A percentile compares a stretch with the other conserved stretches of the same genome.
Evolutionary conservation across 2,888 invertebrate species (phyloP).

Genomic region (Cheilosia variabilis): DNA sequence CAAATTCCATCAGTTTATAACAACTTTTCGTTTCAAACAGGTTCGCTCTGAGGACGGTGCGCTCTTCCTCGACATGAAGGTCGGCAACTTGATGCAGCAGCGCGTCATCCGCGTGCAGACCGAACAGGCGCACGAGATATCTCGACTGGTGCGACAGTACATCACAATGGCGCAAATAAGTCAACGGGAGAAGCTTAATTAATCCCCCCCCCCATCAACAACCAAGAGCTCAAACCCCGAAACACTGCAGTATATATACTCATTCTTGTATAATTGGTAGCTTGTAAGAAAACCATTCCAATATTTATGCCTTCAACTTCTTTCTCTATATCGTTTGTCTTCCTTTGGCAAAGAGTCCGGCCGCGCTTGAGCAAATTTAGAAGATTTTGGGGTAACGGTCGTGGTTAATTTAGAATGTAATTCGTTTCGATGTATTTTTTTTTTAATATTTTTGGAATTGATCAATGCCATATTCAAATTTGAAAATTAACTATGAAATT

Average conservation of each 20-base stretch:
- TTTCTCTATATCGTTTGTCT: neutral
- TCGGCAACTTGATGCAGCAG: constrained; percentile 97
- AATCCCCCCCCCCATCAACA: neutral
- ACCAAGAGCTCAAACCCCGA: constrained; percentile 42
- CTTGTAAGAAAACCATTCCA: constrained; percentile 44
- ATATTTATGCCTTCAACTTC: constrained; percentile 32
- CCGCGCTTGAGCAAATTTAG: constrained; percentile 31
- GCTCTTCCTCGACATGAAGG: constrained; percentile 97
- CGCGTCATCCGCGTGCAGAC: constrained; percentile 97
- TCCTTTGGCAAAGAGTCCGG: neutral
- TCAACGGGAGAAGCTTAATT: constrained; percentile 81
- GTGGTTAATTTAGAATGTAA: constrained; percentile 54
- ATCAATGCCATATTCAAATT: constrained; percentile 74
- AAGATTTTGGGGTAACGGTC: constrained; percentile 37
- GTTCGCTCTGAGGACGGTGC: constrained; percentile 95
- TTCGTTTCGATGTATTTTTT: constrained; percentile 15
- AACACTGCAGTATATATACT: constrained; percentile 63
- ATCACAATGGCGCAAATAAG: constrained; percentile 92
- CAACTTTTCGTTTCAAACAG: constrained; percentile 80
- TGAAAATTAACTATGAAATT: constrained; percentile 33
- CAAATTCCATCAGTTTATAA: neutral
- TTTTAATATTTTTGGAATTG: constrained; percentile 30
- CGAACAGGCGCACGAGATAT: constrained; percentile 98
- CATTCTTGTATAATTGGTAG: constrained; percentile 65
- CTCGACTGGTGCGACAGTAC: constrained; percentile 97